A percentile compares a stretch with the other conserved stretches of the same genome.
These are phyloP conservation scores for Adoxophyes honmai DNA, from an alignment of 1,140 invertebrate genomes.

Conservation along the genomic window DNA sequence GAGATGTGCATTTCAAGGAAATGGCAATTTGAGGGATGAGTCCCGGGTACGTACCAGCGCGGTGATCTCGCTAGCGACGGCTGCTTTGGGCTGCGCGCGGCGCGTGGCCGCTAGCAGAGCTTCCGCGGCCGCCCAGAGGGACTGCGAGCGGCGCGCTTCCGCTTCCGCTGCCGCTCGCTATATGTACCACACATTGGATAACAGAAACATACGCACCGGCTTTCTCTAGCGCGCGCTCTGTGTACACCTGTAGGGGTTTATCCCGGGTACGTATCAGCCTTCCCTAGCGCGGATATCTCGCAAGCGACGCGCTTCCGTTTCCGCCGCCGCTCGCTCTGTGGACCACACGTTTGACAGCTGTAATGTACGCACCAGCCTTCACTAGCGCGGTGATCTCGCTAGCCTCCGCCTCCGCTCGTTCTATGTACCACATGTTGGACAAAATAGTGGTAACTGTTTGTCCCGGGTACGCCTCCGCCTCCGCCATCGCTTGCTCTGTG, in stretches of 20 bases:
- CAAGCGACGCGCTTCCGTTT: neutral
- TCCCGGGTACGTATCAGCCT: slow-evolving; percentile 73
- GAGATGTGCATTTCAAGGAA: too few species aligned
- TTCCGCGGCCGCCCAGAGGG: slow-evolving; percentile 95
- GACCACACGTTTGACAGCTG: neutral
- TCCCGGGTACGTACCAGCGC: slow-evolving; percentile 87
- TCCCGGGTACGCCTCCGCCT: neutral
- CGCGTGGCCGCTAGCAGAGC: slow-evolving; percentile 88
- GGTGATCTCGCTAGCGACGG: slow-evolving; percentile 76
- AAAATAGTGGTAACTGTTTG: slow-evolving; percentile 91
- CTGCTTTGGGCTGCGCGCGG: slow-evolving; percentile 68
- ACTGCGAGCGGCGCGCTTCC: slow-evolving; percentile 87
- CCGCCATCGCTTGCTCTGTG: slow-evolving; percentile 50
- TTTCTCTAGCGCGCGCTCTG: neutral
- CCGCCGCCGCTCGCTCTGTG: neutral
- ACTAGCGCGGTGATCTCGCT: slow-evolving; percentile 73
- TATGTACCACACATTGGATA: neutral
- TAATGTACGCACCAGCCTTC: neutral
- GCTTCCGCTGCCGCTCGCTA: slow-evolving; percentile 87
- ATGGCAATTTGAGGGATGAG: too few species aligned
- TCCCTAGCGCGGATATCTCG: slow-evolving; percentile 80
- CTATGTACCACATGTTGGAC: neutral
- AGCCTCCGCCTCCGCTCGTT: slow-evolving; percentile 63
- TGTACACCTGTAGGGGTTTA: neutral
- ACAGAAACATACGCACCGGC: neutral